Evolutionary conservation across 2,797 vertebrate genomes (phyloP), one percentile per base, ranked within the genome.

Genomic region (Melanogrammus aeglefinus): DNA sequence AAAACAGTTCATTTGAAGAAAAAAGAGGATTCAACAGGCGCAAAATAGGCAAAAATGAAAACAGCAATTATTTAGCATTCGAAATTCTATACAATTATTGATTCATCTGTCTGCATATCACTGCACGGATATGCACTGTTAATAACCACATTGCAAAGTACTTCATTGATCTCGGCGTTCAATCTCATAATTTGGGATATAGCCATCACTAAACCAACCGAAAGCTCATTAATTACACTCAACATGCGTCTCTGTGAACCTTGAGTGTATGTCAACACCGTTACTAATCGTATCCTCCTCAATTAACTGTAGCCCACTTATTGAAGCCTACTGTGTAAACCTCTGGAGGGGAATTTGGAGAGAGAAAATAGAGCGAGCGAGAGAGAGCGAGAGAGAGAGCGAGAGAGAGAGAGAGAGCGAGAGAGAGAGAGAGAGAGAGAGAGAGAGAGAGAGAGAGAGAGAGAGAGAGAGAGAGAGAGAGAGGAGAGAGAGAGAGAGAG

Each of bases 271-370:
- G 85, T 89, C 85, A 87, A 85, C 86, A 78, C 80, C 82, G 73
- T 82, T 82, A 77, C 79, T 87, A 90, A 91, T 90, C 85, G 41
- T 13, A 87, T 88, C 85, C 84, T 80, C 83, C 86, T 85, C 82
- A 86, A 86, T 90, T 89, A 88, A 91, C 83, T 88, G 84, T 76
- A 77, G 83, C 39, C 27, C 21, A 6, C 18, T 51, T 51, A 51
- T 18, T 51, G 47, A 14, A 18, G 57, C 5, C n/a, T 24, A 63
- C 57, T 63, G 57, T 63, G 21, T 13, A 63, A 63, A 63, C 57
- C 57, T 63, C 57, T 63, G 57, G 21, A 69, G 79, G 77, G 75
- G n/a, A 72, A 72, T 35, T 38, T 79, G 31, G 76, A 3, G 72
- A 51, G 73, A 47, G 51, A 47, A 72, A 73, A 38, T 74, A 75